Evolutionary conservation across 2,797 vertebrate species (phyloP), one percentile per base, ranked within the genome.

Genomic region (Halcyon leucocephala): DNA sequence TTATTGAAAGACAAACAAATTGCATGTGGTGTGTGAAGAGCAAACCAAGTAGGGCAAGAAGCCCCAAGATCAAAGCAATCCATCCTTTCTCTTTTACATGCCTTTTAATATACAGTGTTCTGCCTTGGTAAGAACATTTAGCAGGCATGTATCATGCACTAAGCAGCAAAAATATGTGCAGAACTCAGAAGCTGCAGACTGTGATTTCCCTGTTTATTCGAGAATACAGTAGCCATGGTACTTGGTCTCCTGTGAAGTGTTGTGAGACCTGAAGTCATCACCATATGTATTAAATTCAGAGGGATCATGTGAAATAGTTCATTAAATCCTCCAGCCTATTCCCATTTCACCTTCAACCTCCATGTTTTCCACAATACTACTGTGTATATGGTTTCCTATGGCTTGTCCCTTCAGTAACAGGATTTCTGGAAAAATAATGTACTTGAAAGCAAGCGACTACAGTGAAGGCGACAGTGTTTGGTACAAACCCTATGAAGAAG

Each of bases 1-100:
- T 84, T 85, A 93, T 42, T 93, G 91, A 94, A 91, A 93, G 70
- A 44, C 88, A 77, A 95, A 94, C 39, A 94, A 95, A 95, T 82
- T 89, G 48, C 74, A 48, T 31, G 37, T 3, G 65, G 31, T 29
- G 16, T 62, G 82, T 49, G 66, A 80, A 80, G 17, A 77, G 24
- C 46, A 96, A 90, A 73, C 62, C 51, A 93, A 93, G 76, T 29
- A 29, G 20, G 3, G 2, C 28, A 69, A 76, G 54, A 79, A 48
- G 6, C 20, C 17, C 28, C 31, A 88, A 70, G 93, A 86, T 86
- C 39, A 95, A 94, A 96, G 95, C 51, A 86, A 91, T 19, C 6
- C 41, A 64, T 7, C 21, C 14, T n/a, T 83, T 55, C 44, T 64
- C 66, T 73, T 89, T 13, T 7, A 84, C 25, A 3, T 61, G 46